phyloP scores from a whole-genome alignment of 2,113 vertebrate genomes.

The Cyphomyrus plagiostoma region DNA sequence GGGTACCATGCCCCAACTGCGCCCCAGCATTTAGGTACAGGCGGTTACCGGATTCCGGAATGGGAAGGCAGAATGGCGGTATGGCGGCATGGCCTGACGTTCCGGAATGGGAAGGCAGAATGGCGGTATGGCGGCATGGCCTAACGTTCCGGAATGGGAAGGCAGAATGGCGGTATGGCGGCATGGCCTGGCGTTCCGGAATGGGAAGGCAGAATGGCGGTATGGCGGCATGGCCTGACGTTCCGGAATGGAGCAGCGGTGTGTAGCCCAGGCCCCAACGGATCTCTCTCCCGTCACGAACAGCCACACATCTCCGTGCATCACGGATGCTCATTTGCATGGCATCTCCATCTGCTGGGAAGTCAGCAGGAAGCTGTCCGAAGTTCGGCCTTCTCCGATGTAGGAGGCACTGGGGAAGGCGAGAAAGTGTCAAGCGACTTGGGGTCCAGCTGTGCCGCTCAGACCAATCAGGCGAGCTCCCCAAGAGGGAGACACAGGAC shows the following conservation, averaged over 20 bases:
- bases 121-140: no score
- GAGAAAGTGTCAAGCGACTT: constrained; percentile 54
- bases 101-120: neutral
- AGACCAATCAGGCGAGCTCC: constrained; percentile 39
- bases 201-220: neutral
- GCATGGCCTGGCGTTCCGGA: neutral
- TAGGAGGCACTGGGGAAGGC: constrained; percentile 18
- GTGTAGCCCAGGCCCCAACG: neutral
- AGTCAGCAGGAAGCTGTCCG: constrained; percentile 26
- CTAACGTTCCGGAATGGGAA: neutral
- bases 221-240: neutral
- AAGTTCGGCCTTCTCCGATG: neutral
- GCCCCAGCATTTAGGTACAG: neutral
- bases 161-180: no score
- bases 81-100: neutral
- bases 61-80: neutral
- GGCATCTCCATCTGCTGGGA: constrained; percentile 3
- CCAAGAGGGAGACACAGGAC: neutral
- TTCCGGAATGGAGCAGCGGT: neutral
- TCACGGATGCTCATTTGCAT: constrained; percentile 14
- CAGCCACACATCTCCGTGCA: neutral
- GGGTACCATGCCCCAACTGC: neutral
- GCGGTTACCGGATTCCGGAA: neutral
- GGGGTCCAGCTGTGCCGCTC: constrained; percentile 50
- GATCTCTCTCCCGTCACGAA: neutral